A percentile compares a stretch with the other conserved stretches of the same genome.
phyloP scores from a whole-genome alignment of 2,888 invertebrate species.

The Danaus chrysippus region DNA sequence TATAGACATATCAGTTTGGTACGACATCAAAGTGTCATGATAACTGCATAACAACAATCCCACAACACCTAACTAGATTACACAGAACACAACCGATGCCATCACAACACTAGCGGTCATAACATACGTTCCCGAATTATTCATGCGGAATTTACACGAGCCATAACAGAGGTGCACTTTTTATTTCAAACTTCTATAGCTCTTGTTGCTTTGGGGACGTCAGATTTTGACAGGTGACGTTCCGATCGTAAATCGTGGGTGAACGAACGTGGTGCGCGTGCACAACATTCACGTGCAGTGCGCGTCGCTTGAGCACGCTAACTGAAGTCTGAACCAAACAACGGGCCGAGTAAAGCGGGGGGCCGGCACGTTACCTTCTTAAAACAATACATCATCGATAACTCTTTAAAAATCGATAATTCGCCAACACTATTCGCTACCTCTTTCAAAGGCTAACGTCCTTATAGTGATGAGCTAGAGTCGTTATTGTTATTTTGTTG shows the following conservation, averaged over 20 bases:
- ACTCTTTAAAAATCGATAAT: slow-evolving; percentile 41
- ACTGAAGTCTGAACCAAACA: slow-evolving; percentile 40
- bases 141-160: slow-evolving; percentile 49
- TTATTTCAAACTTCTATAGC: slow-evolving; percentile 38
- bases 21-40: slow-evolving; percentile 67
- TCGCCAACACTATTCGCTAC: slow-evolving; percentile 30
- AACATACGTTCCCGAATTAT: slow-evolving; percentile 50
- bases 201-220: slow-evolving; percentile 56
- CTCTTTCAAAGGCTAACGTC: slow-evolving; percentile 10
- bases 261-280: slow-evolving; percentile 53
- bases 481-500: slow-evolving; percentile 31
- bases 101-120: slow-evolving; percentile 63
- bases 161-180: slow-evolving; percentile 39
- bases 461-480: slow-evolving; percentile 15
- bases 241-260: slow-evolving; percentile 54
- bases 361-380: slow-evolving; percentile 55
- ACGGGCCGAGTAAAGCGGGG: slow-evolving; percentile 49
- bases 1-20: slow-evolving; percentile 74
- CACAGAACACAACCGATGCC: slow-evolving; percentile 49
- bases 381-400: slow-evolving; percentile 63
- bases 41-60: slow-evolving; percentile 56
- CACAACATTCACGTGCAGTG: slow-evolving; percentile 50
- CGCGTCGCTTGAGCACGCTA: slow-evolving; percentile 59
- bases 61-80: slow-evolving; percentile 43
- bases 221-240: slow-evolving; percentile 67